Evolutionary conservation across 2,113 vertebrate species (phyloP), one percentile per base, ranked within the genome.

Genomic region (Tinamus guttatus): DNA sequence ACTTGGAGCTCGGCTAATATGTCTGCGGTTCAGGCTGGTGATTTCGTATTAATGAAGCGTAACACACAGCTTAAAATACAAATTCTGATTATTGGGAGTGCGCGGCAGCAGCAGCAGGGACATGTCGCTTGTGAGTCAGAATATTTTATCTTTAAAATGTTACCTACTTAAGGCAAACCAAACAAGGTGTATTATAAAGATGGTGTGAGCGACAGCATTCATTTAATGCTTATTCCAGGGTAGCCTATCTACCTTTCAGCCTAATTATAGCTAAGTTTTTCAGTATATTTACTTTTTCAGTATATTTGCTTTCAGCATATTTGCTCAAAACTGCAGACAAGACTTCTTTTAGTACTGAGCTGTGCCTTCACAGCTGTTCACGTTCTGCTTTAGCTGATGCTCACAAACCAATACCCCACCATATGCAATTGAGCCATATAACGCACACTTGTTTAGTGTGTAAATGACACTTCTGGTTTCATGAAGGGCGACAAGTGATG

Each of bases 21-120:
- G 69, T 73, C 81, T 91, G 81, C 69, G 87, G 79, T 94, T 91
- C 86, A 77, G 75, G 56, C 21, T 36, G 84, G 63, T 60, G 19
- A 92, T 88, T 95, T 92, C 81, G 32, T 92, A 88, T 93, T 96
- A 92, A 95, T 28, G 63, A 92, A 94, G 84, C 75, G 22, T 80
- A 90, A 59, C 65, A n/a, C 15, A 10, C 32, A 62, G 59, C 64
- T 89, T 95, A 89, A 95, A 95, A 86, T 47, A 86, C 14, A 77
- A 85, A 87, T 78, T 74, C 34, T 59, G 40, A 24, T 80, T 94
- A 69, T 60, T 79, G 38, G 82, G 70, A 86, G 38, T 25, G 14
- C 5, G 11, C 7, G n/a, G 68, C 81, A 70, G 68, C 59, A 34
- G 68, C 81, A 70, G 68, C 59, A 60, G 82, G 38, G 56, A 32